Base-by-base conservation (phyloP, 2,888 invertebrate species). In the Agrochola circellaris region DNA sequence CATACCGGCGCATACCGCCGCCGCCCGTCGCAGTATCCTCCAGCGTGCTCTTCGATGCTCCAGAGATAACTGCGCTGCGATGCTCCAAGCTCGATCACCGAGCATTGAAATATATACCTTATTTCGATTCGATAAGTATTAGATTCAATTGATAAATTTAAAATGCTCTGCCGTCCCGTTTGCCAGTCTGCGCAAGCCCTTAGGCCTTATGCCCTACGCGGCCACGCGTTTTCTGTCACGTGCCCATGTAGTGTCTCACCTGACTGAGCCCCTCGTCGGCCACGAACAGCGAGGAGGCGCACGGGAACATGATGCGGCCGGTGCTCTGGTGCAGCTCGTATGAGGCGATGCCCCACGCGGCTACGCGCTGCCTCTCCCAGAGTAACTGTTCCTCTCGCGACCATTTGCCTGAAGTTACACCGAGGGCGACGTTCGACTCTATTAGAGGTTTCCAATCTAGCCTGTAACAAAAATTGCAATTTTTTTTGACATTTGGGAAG, bases 301-400 rank as follows among this genome's bases (percentile, higher is more conserved):
- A 98, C 23, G 99, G 99, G 95, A 99, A 99, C 78, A 99, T 98
- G 88, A 99, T 98, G 90, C 98, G 98, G 45, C 99, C 99, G 42
- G 98, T 98, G 13, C 97, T 97, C 54, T 97, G 97, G 89, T 99
- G 98, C 72, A 99, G 97, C 93, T 99, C 99, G 91, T 99, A 99
- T 0, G 99, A 98, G 0, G 99, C 99, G 76, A 99, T 99, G 38
- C 99, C 99, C 98, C 98, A 99, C 0, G 98, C 98, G 0, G 99
- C 98, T 62, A 99, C 97, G 74, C 99, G 97, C 95, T 99, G 99
- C 45, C 99, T 96, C 93, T 99, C 99, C 97, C 99, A 98, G 80
- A 99, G 96, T 72, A 99, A 94, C 93, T 99, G 99, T 92, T 99
- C 99, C 92, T 99, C 99, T 56, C 98, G 97, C 0, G 99, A 98